Conservation (phyloP, 1,140 invertebrate genomes). For the Plodia interpunctella region DNA sequence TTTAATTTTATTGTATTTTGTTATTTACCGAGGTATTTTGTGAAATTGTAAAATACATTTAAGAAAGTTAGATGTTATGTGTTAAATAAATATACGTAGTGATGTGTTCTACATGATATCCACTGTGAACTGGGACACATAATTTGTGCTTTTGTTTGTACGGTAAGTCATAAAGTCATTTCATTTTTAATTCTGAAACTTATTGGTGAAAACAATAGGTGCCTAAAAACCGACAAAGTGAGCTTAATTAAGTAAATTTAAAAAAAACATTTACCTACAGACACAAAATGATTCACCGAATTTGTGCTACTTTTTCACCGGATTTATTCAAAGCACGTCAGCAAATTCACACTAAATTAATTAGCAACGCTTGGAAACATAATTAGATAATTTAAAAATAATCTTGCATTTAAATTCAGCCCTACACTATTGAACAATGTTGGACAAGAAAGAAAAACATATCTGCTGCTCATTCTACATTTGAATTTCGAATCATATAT, state of each 20-base stretch:
- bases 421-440: no score
- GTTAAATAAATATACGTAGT: neutral
- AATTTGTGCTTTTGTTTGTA: conserved; percentile 17
- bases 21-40: neutral
- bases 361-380: conserved; percentile 14
- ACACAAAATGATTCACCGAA: no score
- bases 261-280: no score
- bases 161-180: conserved; percentile 17
- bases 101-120: neutral
- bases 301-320: no score
- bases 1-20: neutral
- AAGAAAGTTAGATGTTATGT: neutral
- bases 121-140: conserved; percentile 9
- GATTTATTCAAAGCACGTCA: no score
- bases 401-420: no score
- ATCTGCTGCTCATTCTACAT: no score
- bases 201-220: neutral
- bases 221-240: neutral
- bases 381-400: no score
- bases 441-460: no score
- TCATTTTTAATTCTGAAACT: neutral
- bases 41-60: neutral
- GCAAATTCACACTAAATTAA: conserved; percentile 2
- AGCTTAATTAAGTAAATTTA: neutral
- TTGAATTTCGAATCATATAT: no score